Percentiles rank a stretch among this genome's conserved stretches.
Evolutionary conservation across 2,888 invertebrate species (phyloP).

Genomic region (Drosophila tanythrix): DNA sequence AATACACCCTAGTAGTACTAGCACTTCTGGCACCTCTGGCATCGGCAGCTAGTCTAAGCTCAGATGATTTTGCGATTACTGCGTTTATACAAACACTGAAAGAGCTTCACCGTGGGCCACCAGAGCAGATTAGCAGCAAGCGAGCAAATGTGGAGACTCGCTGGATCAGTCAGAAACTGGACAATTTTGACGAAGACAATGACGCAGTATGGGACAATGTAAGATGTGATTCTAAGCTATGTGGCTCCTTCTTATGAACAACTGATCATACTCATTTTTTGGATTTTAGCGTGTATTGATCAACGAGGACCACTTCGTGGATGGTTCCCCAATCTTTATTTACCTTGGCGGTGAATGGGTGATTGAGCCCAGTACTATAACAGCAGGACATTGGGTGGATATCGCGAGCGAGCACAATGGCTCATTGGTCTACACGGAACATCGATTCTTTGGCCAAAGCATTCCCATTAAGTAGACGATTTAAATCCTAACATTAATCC

Average conservation of each 20-base stretch:
- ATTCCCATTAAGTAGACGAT: conserved; percentile 88
- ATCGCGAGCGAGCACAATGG: conserved; percentile 87
- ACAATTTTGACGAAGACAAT: conserved; percentile 86
- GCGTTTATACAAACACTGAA: conserved; percentile 42
- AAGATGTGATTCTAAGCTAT: conserved; percentile 2
- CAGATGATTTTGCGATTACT: conserved; percentile 17
- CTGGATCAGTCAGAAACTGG: conserved; percentile 86
- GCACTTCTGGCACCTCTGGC: conserved; percentile 20
- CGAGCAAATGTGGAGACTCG: conserved; percentile 54
- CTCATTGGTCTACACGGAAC: conserved; percentile 90
- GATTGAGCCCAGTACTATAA: conserved; percentile 86
- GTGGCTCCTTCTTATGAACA: too few relatives aligned
- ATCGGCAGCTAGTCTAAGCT: neutral
- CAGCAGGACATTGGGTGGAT: conserved; percentile 87
- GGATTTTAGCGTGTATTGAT: conserved; percentile 84
- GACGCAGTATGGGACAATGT: conserved; percentile 86
- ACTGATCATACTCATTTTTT: too few relatives aligned
- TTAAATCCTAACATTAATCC: neutral
- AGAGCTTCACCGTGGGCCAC: conserved; percentile 53
- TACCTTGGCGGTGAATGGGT: conserved; percentile 90
- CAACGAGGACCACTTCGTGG: conserved; percentile 83
- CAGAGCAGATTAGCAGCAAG: conserved; percentile 1
- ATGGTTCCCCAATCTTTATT: conserved; percentile 87
- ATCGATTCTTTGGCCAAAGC: conserved; percentile 91
- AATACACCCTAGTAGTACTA: conserved; percentile 30